Evolutionary conservation across 2,113 vertebrate species (phyloP).

Genomic region (Cynocephalus volans): DNA sequence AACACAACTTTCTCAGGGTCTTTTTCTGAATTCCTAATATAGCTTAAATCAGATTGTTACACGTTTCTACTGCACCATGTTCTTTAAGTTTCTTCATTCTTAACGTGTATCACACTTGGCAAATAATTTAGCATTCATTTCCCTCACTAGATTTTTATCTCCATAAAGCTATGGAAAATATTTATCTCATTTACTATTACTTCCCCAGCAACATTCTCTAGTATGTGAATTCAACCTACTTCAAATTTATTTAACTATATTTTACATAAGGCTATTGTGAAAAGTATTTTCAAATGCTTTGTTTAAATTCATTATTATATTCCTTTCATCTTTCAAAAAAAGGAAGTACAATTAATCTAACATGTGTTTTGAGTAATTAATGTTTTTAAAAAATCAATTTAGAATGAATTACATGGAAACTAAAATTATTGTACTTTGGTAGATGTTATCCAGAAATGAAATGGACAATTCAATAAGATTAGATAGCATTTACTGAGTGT

Average conservation of each 20-base stretch:
- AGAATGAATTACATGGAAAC: not conserved
- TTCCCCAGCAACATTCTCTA: not conserved
- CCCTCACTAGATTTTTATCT: not conserved
- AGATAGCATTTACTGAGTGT: not conserved
- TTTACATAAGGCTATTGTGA: not conserved
- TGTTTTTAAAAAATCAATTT: slow-evolving; percentile 29
- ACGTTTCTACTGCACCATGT: not conserved
- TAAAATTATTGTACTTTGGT: not conserved
- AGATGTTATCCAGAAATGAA: not conserved
- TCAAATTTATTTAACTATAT: not conserved
- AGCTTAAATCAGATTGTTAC: not conserved
- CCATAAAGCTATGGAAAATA: not conserved
- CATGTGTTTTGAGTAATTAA: not conserved
- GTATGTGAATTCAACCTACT: not conserved
- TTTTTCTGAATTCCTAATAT: not conserved
- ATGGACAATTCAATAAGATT: not conserved
- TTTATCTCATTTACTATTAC: not conserved
- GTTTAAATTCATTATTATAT: not conserved
- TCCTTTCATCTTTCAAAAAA: not conserved
- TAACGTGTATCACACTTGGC: not conserved
- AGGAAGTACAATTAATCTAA: not conserved
- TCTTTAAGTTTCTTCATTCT: not conserved
- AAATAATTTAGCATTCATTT: slow-evolving; percentile 1
- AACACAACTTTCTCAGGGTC: not conserved
- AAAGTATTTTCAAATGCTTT: not conserved